Conservation (phyloP, 2,888 invertebrate species). For the Clanis bilineata region DNA sequence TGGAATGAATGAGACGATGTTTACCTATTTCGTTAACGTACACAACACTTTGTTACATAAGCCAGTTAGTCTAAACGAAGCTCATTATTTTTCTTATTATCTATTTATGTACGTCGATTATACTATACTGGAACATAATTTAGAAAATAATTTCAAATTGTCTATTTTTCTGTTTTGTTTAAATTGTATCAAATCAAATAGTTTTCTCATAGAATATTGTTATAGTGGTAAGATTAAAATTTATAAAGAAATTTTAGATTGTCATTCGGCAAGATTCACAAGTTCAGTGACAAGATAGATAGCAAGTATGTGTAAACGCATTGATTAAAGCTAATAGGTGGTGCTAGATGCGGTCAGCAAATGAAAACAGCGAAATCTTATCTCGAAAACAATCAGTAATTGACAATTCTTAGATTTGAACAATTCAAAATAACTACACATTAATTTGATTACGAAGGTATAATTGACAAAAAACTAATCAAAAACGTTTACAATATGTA, state of each 20-base stretch:
- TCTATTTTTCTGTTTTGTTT: not conserved
- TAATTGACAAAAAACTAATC: conserved; percentile 79
- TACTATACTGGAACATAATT: conserved; percentile 32
- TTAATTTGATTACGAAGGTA: conserved; percentile 71
- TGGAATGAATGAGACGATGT: conserved; percentile 41
- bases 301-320: conserved; percentile 7
- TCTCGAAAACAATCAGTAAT: conserved; percentile 72
- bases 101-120: conserved; percentile 66
- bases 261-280: not conserved
- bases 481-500: conserved; percentile 64
- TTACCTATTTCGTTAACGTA: conserved; percentile 59
- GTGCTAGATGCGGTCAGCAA: conserved; percentile 35
- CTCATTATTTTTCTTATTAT: conserved; percentile 79
- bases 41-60: conserved; percentile 73
- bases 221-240: not conserved
- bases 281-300: conserved; percentile 19
- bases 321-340: conserved; percentile 22
- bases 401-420: conserved; percentile 80
- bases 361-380: conserved; percentile 58
- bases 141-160: conserved; percentile 25
- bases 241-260: not conserved
- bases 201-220: no score
- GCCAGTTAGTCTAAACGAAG: conserved; percentile 80
- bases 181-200: no score
- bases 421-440: conserved; percentile 74